Evolutionary conservation across 2,113 vertebrate species (phyloP), one percentile per base, ranked within the genome.

Genomic region (Stigmatopora nigra): DNA sequence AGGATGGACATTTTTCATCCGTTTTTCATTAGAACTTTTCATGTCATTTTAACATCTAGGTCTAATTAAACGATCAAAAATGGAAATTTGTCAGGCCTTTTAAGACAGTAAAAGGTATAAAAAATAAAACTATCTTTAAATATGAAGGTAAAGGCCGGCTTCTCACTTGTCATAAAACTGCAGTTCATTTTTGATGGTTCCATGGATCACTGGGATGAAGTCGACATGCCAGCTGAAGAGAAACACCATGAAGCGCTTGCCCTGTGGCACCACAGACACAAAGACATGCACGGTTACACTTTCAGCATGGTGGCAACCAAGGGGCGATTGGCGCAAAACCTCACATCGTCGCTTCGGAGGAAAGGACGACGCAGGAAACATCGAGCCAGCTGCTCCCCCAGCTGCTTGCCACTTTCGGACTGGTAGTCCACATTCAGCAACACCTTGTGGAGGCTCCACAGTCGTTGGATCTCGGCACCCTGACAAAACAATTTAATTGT

Each of bases 151-250:
- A 22, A 7, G 36, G 11, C 75, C 45, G 47, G 9, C 17, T 69
- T 75, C 91, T 88, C 89, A 99, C 96, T 93, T 96, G 86, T 83
- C 89, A 68, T 92, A 90, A 77, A 90, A 92, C 48, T 91, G 88
- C 75, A 99, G 89, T 78, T 96, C 93, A 81, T 98, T 97, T 91
- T 97, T 98, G 87, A 98, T 89, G 70, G 93, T 94, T 65, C 86
- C 91, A 44, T 99, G 96, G 86, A 99, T 97, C 88, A 93, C 85
- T 80, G 88, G 89, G 88, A 98, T 92, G 85, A 99, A 98, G 67
- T 87, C 81, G 59, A 91, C 35, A 60, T 96, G 91, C 95, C 95
- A 98, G 70, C 78, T 91, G 76, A 98, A 98, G 53, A 98, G 91
- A 87, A 94, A 95, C 63, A 93, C 95, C 76, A 99, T 87, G 81